Percentiles rank a stretch among this genome's conserved stretches.
phyloP scores from a whole-genome alignment of 1,140 invertebrate genomes.

The Ctenoplectra terminalis region DNA sequence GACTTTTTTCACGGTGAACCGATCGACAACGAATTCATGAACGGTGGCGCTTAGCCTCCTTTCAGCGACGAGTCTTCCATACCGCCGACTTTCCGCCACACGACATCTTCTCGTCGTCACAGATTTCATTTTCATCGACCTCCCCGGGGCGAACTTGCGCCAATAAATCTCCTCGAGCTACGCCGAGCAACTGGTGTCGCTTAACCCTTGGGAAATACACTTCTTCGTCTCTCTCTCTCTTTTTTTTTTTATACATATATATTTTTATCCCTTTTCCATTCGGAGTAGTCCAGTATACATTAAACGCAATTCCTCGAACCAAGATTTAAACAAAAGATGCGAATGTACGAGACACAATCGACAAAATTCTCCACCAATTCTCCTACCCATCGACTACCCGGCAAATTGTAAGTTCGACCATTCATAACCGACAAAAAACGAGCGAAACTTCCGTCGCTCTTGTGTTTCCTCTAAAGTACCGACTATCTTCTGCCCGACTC shows the following conservation, averaged over 20 bases:
- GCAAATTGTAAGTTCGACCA: background rate
- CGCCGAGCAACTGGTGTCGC: conserved; percentile 8
- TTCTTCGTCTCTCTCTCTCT: background rate
- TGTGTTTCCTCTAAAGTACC: conserved; percentile 17
- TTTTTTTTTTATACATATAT: too few relatives aligned
- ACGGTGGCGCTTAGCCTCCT: conserved; percentile 69
- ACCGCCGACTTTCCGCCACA: background rate
- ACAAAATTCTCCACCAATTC: background rate
- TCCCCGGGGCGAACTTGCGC: conserved; percentile 13
- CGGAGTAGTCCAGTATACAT: too few relatives aligned
- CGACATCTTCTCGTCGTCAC: background rate
- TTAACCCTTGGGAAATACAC: background rate
- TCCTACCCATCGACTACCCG: background rate
- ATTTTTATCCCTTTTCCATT: background rate
- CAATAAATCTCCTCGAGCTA: conserved; percentile 21
- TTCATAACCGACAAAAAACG: conserved; percentile 18
- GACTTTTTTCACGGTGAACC: conserved; percentile 57
- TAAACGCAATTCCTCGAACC: background rate
- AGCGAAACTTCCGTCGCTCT: conserved; percentile 22
- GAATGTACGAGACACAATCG: too few relatives aligned
- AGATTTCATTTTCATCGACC: conserved; percentile 20
- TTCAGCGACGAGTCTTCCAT: conserved; percentile 54
- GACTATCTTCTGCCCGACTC: conserved; percentile 12
- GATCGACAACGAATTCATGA: conserved; percentile 61
- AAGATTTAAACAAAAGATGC: background rate